Conservation (phyloP, 2,113 vertebrate genomes). For the mouse (Mus musculus) region DNA sequence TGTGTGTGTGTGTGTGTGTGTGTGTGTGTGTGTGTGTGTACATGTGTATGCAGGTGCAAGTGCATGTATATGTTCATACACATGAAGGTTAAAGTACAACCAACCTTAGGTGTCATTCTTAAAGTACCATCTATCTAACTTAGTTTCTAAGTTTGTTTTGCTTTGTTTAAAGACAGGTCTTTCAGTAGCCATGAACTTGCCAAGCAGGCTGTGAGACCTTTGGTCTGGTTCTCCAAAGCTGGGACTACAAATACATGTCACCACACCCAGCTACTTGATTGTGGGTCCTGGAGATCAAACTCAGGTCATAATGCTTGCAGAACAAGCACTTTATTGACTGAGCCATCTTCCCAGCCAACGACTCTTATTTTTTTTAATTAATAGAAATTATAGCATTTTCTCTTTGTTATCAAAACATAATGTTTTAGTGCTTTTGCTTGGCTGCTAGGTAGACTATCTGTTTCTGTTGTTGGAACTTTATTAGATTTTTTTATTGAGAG, state of each 20-base stretch:
- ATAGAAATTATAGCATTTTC: not conserved
- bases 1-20: not conserved
- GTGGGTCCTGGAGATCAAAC: not conserved
- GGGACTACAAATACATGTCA: not conserved
- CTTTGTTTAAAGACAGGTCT: not conserved
- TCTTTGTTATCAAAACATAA: not conserved
- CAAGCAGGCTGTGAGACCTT: not conserved
- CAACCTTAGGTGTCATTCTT: not conserved
- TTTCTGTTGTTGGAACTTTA: not conserved
- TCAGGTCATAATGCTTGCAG: not conserved
- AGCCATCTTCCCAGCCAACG: rapidly evolving
- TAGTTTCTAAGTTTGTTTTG: not conserved
- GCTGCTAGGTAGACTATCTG: not conserved
- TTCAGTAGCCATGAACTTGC: too few species aligned
- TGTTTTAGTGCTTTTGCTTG: not conserved
- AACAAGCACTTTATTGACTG: not conserved
- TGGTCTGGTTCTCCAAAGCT: too few species aligned
- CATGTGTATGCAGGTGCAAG: not conserved
- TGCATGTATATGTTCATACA: not conserved
- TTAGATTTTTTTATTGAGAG: not conserved
- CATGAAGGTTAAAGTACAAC: not conserved
- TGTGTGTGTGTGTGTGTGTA: too few species aligned
- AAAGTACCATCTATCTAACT: not conserved
- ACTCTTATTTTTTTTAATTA: not conserved
- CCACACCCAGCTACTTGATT: not conserved